A percentile compares a stretch with the other conserved stretches of the same genome.
Evolutionary conservation across 2,113 vertebrate genomes (phyloP).

Genomic region (Anhinga rufa): DNA sequence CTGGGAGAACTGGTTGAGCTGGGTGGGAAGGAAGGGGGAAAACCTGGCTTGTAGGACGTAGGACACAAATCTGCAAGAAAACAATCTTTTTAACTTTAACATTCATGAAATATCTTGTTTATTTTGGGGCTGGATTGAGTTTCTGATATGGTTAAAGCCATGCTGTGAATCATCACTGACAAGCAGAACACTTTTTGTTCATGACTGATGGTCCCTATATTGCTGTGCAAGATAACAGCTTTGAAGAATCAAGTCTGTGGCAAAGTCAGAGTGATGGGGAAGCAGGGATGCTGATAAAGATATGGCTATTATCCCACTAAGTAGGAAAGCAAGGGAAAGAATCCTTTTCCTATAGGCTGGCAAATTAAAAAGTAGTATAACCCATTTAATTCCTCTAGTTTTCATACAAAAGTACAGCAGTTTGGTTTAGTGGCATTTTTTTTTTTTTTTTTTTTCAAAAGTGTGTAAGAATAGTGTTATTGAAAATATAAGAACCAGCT

Average conservation of each 20-base stretch:
- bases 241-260: background rate
- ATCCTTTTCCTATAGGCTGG: background rate
- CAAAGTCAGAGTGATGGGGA: background rate
- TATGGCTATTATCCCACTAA: background rate
- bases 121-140: background rate
- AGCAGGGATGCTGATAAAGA: background rate
- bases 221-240: background rate
- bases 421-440: background rate
- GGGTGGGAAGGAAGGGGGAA: background rate
- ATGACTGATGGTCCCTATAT: background rate
- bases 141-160: background rate
- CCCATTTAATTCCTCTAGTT: background rate
- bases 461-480: background rate
- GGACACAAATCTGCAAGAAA: background rate
- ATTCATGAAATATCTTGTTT: background rate
- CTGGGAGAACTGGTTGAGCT: background rate
- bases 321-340: background rate
- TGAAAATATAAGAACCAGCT: background rate
- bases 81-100: background rate
- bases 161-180: background rate
- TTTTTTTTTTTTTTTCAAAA: background rate
- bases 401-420: background rate
- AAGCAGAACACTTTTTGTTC: background rate
- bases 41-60: background rate
- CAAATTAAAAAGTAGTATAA: background rate